Percentiles rank a stretch among this genome's conserved stretches.
These are phyloP conservation scores for Chloroclysta siterata DNA, from an alignment of 2,888 invertebrate genomes.

Conservation along the genomic window DNA sequence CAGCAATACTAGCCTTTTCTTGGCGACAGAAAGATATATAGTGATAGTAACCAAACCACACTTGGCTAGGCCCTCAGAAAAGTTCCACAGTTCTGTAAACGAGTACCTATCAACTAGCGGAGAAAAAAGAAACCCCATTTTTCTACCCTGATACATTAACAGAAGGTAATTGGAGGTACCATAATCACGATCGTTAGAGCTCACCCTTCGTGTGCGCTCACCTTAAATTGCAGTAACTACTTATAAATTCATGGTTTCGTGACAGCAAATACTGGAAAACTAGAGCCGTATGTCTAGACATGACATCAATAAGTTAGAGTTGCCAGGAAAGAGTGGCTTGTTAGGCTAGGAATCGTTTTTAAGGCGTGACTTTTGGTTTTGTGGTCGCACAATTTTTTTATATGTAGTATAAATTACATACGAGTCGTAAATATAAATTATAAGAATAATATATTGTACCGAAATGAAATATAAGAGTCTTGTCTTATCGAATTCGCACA, in stretches of 20 bases:
- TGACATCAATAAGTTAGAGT: constrained; percentile 74
- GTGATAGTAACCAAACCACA: too few relatives aligned
- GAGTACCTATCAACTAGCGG: constrained; percentile 44
- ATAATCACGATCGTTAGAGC: constrained; percentile 52
- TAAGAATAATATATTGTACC: too few relatives aligned
- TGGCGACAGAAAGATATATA: too few relatives aligned
- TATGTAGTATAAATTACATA: too few relatives aligned
- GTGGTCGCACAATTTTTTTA: neutral
- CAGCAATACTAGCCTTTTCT: too few relatives aligned
- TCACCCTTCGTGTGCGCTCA: constrained; percentile 41
- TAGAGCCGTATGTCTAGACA: constrained; percentile 70
- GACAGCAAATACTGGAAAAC: constrained; percentile 71
- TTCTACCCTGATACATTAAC: constrained; percentile 19
- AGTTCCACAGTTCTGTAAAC: neutral
- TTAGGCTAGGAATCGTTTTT: constrained; percentile 36
- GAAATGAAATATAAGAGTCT: too few relatives aligned
- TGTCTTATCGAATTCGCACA: too few relatives aligned
- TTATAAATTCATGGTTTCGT: constrained; percentile 69
- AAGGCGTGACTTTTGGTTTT: neutral
- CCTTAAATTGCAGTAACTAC: constrained; percentile 58
- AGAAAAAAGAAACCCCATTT: neutral
- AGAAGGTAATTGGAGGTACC: constrained; percentile 26
- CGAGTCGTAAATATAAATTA: too few relatives aligned
- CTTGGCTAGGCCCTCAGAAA: neutral
- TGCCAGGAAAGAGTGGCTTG: constrained; percentile 63